phyloP scores from a whole-genome alignment of 1,140 invertebrate genomes.

The Neuroterus valhalla region DNA sequence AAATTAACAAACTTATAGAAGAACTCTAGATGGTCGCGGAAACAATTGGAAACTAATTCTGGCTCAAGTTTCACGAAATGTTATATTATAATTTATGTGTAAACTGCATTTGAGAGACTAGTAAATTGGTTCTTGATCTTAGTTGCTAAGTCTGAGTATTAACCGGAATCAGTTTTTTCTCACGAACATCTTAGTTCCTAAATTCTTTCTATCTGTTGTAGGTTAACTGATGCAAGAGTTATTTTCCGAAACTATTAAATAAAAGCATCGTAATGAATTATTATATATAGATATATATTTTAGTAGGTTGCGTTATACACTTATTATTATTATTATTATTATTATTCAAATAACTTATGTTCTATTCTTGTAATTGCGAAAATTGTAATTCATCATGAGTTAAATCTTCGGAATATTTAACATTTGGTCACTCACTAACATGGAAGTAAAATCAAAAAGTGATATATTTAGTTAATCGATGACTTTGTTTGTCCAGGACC shows the following conservation, averaged over 20 bases:
- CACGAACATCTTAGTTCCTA: background rate
- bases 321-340: slow-evolving; percentile 30
- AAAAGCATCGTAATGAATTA: slow-evolving; percentile 32
- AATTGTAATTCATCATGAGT: slow-evolving; percentile 10
- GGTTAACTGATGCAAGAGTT: slow-evolving; percentile 12
- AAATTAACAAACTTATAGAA: background rate
- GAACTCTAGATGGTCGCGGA: background rate
- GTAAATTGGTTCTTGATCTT: background rate
- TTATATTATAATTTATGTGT: slow-evolving; percentile 24
- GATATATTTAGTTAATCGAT: slow-evolving; percentile 39
- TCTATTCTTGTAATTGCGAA: background rate
- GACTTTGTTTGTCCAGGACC: slow-evolving; percentile 19
- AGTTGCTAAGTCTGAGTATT: slow-evolving; percentile 26
- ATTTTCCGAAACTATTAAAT: slow-evolving; percentile 1
- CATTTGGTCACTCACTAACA: slow-evolving; percentile 31
- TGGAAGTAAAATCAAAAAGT: slow-evolving; percentile 45
- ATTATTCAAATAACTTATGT: slow-evolving; percentile 5
- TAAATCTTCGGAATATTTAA: slow-evolving; percentile 16
- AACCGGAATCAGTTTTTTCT: background rate
- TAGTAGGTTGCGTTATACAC: slow-evolving; percentile 29
- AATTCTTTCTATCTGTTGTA: slow-evolving; percentile 12
- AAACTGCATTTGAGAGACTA: background rate
- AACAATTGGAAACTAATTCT: background rate
- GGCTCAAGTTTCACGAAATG: background rate
- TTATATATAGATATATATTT: slow-evolving; percentile 18